Conservation (phyloP, 2,888 invertebrate species). For the Rambutsinella grinnellia region DNA sequence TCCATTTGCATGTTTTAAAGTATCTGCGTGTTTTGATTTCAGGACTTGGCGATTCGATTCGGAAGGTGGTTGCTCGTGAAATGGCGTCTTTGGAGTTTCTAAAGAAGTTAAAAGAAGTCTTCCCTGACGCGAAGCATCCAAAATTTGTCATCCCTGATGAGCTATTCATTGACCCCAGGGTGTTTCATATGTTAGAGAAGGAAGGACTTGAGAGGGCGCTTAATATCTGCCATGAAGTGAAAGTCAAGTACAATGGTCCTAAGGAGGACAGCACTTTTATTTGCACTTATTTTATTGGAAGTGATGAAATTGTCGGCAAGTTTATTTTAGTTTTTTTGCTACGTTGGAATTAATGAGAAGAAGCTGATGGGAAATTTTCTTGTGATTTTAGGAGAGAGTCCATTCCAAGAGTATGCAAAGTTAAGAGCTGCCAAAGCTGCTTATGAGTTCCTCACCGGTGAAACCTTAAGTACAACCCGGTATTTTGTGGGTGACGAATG, state of each 20-base stretch:
- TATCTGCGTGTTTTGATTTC: too few species aligned
- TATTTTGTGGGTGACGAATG: conserved; percentile 1
- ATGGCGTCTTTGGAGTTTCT: conserved; percentile 12
- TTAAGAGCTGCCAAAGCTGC: conserved; percentile 5
- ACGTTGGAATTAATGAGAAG: too few species aligned
- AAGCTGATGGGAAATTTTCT: too few species aligned
- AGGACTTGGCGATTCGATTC: neutral
- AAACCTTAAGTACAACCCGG: neutral
- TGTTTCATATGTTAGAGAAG: neutral
- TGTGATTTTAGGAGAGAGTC: neutral
- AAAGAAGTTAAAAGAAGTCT: neutral
- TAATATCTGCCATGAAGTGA: neutral
- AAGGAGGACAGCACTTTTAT: neutral
- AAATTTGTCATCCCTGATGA: conserved; percentile 10
- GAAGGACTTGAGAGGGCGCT: neutral
- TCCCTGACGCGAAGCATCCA: conserved; percentile 15
- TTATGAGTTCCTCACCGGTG: neutral
- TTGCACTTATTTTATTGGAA: neutral
- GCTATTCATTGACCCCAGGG: conserved; percentile 15
- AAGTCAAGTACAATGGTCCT: neutral
- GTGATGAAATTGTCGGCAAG: neutral
- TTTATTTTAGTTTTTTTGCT: too few species aligned
- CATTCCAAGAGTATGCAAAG: neutral
- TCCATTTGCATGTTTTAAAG: conserved; percentile 1
- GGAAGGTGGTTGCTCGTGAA: conserved; percentile 22